A percentile compares a stretch with the other conserved stretches of the same genome.
phyloP scores from a whole-genome alignment of 2,888 invertebrate genomes.

The Volucella zonaria region DNA sequence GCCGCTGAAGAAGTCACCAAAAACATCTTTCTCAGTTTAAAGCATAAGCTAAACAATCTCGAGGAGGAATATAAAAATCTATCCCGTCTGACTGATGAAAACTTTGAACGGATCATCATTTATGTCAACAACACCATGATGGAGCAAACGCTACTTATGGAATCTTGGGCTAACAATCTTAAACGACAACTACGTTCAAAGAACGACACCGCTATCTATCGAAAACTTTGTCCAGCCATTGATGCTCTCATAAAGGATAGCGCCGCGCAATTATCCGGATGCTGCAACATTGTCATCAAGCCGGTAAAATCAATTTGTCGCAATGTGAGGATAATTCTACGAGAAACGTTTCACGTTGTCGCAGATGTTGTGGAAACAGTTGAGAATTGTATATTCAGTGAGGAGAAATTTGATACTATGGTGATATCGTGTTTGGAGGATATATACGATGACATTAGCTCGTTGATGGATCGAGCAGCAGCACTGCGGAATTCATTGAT shows the following conservation, averaged over 20 bases:
- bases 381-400: slow-evolving; percentile 76
- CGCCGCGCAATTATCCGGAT: slow-evolving; percentile 75
- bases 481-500: slow-evolving; percentile 75
- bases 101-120: slow-evolving; percentile 75
- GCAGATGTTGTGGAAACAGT: slow-evolving; percentile 77
- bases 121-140: slow-evolving; percentile 77
- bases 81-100: slow-evolving; percentile 73
- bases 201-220: slow-evolving; percentile 75
- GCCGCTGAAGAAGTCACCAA: slow-evolving; percentile 69
- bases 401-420: slow-evolving; percentile 75
- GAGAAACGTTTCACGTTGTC: slow-evolving; percentile 75
- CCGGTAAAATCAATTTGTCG: slow-evolving; percentile 77
- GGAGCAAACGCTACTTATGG: slow-evolving; percentile 75
- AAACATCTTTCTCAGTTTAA: slow-evolving; percentile 69
- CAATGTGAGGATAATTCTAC: slow-evolving; percentile 75
- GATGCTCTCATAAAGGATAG: slow-evolving; percentile 76
- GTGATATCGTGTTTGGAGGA: slow-evolving; percentile 75
- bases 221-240: slow-evolving; percentile 75
- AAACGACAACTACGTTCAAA: slow-evolving; percentile 75
- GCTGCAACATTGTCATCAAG: slow-evolving; percentile 78
- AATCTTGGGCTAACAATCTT: slow-evolving; percentile 75
- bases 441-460: slow-evolving; percentile 76
- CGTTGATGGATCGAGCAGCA: slow-evolving; percentile 74
- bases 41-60: slow-evolving; percentile 69
- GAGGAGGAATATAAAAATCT: slow-evolving; percentile 74